phyloP scores from a whole-genome alignment of 2,113 vertebrate species.

The Zosterops pallidus region DNA sequence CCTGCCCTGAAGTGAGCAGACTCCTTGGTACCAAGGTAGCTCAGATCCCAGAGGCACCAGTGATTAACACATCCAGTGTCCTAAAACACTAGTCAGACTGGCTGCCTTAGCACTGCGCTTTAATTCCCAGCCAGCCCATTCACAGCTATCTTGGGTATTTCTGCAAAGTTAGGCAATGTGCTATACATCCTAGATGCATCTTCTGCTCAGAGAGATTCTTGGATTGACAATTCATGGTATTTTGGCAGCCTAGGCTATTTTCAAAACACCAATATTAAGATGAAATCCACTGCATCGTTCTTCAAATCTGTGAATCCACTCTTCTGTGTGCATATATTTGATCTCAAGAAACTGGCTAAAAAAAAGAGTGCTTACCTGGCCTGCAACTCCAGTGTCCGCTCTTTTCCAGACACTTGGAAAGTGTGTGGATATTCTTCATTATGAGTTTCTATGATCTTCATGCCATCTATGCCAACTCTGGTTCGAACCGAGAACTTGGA shows the following conservation, averaged over 20 bases:
- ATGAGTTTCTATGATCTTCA: constrained; percentile 90
- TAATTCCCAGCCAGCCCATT: not conserved
- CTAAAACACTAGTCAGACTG: not conserved
- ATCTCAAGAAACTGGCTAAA: not conserved
- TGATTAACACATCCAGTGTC: not conserved
- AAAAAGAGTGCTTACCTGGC: constrained; percentile 80
- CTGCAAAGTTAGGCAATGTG: not conserved
- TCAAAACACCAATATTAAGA: not conserved
- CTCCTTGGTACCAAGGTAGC: not conserved
- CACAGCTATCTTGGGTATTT: not conserved
- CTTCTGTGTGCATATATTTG: not conserved
- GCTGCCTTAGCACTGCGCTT: not conserved
- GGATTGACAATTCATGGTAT: not conserved
- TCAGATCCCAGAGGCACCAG: not conserved
- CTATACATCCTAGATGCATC: not conserved
- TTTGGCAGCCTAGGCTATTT: not conserved
- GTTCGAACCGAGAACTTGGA: constrained; percentile 91
- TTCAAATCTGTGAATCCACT: not conserved
- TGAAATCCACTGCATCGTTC: not conserved
- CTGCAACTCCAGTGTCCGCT: constrained; percentile 92
- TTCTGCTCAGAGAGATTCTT: not conserved
- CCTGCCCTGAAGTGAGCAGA: not conserved
- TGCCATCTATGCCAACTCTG: constrained; percentile 91
- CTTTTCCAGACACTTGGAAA: constrained; percentile 97
- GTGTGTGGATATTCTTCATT: constrained; percentile 97